These are phyloP conservation scores for Lomographa bimaculata DNA, from an alignment of 2,888 invertebrate genomes.

Conservation along the genomic window DNA sequence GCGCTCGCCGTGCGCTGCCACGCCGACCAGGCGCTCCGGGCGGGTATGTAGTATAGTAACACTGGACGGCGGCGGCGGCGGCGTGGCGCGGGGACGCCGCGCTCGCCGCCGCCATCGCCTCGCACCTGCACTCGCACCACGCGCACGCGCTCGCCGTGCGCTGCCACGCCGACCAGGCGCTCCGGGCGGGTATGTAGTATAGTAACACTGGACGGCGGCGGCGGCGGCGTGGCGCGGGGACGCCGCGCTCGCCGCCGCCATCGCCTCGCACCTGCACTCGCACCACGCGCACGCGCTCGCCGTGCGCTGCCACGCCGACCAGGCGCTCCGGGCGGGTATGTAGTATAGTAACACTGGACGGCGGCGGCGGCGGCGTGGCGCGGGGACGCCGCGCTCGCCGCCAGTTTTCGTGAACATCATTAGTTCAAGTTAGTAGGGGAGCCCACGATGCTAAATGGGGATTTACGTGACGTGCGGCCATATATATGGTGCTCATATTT, in stretches of 20 bases:
- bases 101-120: constrained; percentile 48
- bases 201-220: constrained; percentile 32
- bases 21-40: constrained; percentile 37
- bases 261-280: constrained; percentile 43
- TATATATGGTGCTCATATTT: too few relatives aligned
- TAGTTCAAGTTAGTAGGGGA: too few relatives aligned
- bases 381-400: constrained; percentile 53
- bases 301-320: constrained; percentile 34
- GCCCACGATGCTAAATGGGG: too few relatives aligned
- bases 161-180: constrained; percentile 35
- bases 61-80: constrained; percentile 43
- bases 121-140: constrained; percentile 39
- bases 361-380: constrained; percentile 62
- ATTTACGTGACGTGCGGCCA: too few relatives aligned
- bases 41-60: constrained; percentile 31
- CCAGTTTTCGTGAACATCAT: too few relatives aligned
- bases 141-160: constrained; percentile 33
- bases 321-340: constrained; percentile 42
- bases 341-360: constrained; percentile 13
- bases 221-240: constrained; percentile 67
- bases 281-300: constrained; percentile 31
- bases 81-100: constrained; percentile 65
- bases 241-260: constrained; percentile 48
- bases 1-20: constrained; percentile 36
- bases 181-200: constrained; percentile 38